These are phyloP conservation scores for Mastigias papua DNA, from an alignment of 30 jellyfish, hydroid and myxozoan genomes.

Conservation along the genomic window DNA sequence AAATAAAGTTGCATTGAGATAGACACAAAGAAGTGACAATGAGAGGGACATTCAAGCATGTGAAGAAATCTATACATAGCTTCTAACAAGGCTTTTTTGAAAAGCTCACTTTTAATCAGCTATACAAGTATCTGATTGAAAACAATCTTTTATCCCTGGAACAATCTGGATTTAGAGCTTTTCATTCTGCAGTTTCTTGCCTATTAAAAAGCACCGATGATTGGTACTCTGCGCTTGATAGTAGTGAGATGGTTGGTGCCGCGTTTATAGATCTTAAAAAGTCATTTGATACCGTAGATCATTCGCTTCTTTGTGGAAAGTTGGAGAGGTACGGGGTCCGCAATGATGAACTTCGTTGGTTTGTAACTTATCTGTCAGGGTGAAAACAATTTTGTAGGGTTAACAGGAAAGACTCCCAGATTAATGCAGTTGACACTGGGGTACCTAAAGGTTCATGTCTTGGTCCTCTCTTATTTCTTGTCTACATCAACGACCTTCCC, in stretches of 20 bases:
- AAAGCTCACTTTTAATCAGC: neutral
- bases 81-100: neutral
- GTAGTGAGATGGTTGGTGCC: neutral
- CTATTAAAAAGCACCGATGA: neutral
- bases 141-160: neutral
- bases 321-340: neutral
- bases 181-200: neutral
- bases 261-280: neutral
- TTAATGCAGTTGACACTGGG: no score
- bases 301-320: neutral
- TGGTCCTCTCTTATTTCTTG: no score
- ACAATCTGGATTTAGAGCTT: neutral
- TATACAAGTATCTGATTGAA: neutral
- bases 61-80: no score
- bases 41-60: no score
- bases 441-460: no score
- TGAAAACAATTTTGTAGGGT: no score
- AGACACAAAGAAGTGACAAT: no score
- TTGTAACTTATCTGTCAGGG: no score
- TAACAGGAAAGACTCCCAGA: no score
- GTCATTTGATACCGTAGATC: neutral
- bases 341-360: neutral
- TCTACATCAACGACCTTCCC: no score
- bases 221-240: neutral
- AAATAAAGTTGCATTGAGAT: no score